Evolutionary conservation across 2,113 vertebrate genomes (phyloP).

Genomic region (Eclectus roratus): DNA sequence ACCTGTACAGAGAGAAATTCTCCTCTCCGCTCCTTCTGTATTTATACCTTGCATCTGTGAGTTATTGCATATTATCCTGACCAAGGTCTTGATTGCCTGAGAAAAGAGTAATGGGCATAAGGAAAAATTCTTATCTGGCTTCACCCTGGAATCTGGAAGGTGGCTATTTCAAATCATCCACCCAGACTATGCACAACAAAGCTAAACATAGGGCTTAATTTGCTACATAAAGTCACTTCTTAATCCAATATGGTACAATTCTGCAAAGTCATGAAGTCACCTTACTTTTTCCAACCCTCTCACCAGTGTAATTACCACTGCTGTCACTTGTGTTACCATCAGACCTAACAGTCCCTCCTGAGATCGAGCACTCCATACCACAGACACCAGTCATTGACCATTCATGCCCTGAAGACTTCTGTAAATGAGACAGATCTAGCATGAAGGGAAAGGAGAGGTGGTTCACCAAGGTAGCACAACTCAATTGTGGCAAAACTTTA

Average conservation of each 20-base stretch:
- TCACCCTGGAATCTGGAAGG: not conserved
- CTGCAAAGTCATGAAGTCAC: not conserved
- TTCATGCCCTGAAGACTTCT: not conserved
- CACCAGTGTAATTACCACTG: not conserved
- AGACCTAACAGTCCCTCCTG: not conserved
- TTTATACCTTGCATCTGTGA: slow-evolving; percentile 33
- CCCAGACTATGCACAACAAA: not conserved
- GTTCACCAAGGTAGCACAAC: not conserved
- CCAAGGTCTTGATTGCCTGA: slow-evolving; percentile 31
- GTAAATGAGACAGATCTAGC: not conserved
- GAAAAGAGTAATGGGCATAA: not conserved
- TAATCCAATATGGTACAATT: not conserved
- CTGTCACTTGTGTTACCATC: not conserved
- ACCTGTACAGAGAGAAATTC: slow-evolving; percentile 37
- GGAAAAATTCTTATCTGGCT: not conserved
- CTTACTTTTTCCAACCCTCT: not conserved
- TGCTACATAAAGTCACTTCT: not conserved
- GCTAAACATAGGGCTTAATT: not conserved
- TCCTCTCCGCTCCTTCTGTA: slow-evolving; percentile 29
- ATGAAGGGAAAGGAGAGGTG: not conserved
- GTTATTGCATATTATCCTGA: slow-evolving; percentile 13
- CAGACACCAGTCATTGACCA: fast-evolving
- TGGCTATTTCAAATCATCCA: not conserved
- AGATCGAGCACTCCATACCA: fast-evolving
- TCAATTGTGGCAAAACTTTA: not conserved